phyloP scores from a whole-genome alignment of 1,140 invertebrate species.

The Trypoxylus dichotomus region DNA sequence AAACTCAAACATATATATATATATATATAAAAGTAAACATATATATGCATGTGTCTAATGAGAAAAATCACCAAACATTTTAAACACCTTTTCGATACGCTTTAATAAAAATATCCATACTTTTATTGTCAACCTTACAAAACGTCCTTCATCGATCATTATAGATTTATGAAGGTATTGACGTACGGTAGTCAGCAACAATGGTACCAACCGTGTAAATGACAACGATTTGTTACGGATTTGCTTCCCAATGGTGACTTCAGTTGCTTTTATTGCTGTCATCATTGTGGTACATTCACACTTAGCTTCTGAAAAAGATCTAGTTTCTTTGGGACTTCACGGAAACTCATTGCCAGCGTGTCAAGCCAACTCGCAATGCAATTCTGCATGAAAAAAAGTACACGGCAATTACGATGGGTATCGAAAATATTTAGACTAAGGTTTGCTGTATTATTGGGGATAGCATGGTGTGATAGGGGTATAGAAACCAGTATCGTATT shows the following conservation, averaged over 20 bases:
- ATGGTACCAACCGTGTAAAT: constrained; percentile 24
- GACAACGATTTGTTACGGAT: constrained; percentile 29
- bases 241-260: background rate
- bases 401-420: background rate
- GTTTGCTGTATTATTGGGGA: background rate
- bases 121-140: background rate
- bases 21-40: background rate
- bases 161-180: constrained; percentile 33
- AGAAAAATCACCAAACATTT: background rate
- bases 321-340: background rate
- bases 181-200: constrained; percentile 19
- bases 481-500: background rate
- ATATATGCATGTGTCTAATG: background rate
- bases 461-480: background rate
- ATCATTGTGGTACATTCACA: constrained; percentile 20
- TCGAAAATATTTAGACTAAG: constrained; percentile 3
- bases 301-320: background rate
- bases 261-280: constrained; percentile 14
- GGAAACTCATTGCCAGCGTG: background rate
- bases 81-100: background rate
- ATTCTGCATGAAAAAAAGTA: background rate
- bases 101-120: background rate
- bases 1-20: background rate
- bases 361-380: background rate
- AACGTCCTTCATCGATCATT: constrained; percentile 33